Evolutionary conservation across 2,888 invertebrate genomes (phyloP).

Genomic region (Lochmaea crataegi): DNA sequence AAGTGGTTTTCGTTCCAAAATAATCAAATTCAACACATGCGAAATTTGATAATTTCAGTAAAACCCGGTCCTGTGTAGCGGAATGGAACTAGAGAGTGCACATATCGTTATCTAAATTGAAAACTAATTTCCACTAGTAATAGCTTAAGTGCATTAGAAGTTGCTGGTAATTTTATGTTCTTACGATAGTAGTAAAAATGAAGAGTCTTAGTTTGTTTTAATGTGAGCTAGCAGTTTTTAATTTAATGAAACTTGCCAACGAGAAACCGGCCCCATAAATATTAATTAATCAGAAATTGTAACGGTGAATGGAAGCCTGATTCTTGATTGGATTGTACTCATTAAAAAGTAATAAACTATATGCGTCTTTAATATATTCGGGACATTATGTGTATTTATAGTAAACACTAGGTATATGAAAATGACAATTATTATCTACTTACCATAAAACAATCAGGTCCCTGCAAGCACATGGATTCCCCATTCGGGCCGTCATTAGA

Average conservation of each 20-base stretch:
- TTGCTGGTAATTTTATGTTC: slow-evolving; percentile 21
- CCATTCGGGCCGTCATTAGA: slow-evolving; percentile 73
- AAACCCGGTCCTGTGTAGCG: background rate
- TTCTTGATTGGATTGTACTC: background rate
- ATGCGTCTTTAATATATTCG: no score
- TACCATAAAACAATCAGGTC: slow-evolving; percentile 79
- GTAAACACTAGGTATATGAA: background rate
- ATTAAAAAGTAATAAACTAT: background rate
- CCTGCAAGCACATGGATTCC: slow-evolving; percentile 76
- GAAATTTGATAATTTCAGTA: background rate
- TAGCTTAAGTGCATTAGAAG: slow-evolving; percentile 31
- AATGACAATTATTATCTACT: slow-evolving; percentile 60
- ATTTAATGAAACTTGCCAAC: background rate
- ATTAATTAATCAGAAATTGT: background rate
- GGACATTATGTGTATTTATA: background rate
- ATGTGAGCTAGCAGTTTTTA: slow-evolving; percentile 7
- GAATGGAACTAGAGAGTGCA: slow-evolving; percentile 9
- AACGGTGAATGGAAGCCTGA: background rate
- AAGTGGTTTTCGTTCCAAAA: background rate
- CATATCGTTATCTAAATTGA: slow-evolving; percentile 31
- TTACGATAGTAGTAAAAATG: slow-evolving; percentile 16
- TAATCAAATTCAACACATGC: no score
- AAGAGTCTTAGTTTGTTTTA: slow-evolving; percentile 16
- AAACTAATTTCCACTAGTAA: slow-evolving; percentile 32
- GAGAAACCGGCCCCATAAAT: background rate